Base-by-base conservation (phyloP, 2,888 invertebrate genomes). In the Perithous albicinctus region DNA sequence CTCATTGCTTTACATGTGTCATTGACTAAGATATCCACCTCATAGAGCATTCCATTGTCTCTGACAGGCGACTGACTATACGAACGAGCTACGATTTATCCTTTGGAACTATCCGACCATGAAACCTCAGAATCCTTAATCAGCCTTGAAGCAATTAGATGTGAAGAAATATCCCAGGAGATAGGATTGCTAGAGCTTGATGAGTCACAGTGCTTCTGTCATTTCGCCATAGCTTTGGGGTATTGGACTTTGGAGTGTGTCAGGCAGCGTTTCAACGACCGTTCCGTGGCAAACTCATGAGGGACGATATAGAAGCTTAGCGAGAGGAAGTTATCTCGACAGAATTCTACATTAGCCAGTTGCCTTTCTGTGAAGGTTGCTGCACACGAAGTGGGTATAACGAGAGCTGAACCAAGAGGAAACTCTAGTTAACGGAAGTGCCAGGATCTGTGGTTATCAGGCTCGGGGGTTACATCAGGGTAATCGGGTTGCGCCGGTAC, bases 401-500 rank as follows among this genome's bases (percentile, higher is more conserved):
- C 67, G 61, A 61, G 6, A 48, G 61, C 41, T 26, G 12, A 73
- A 69, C 35, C 20, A 18, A 63, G 43, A 41, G 54, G 61, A 67
- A 48, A 77, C 70, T 77, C 29, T 54, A 67, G 66, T 80, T 75
- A 80, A 72, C 67, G 72, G 15, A 23, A 67, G 67, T 56, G 54
- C 73, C 66, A 38, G 77, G 77, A 61, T 73, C 54, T 64, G 77
- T 18, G 77, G 77, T 81, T 81, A 78, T 81, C 67, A 69, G 61
- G 35, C 66, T 59, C 29, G 18, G 38, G 64, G 76, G 69, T 77
- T 73, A 63, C 77, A 56, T 73, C 63, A 59, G 29, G 51, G 54
- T 70, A 75, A 81, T 78, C 63, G 69, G 59, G 73, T 80, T 59
- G 51, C 61, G 32, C 0, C 18, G 12, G 23, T 4, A 63, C 67